These are phyloP conservation scores for Leucopsar rothschildi DNA, from an alignment of 2,113 vertebrate species.

Conservation along the genomic window DNA sequence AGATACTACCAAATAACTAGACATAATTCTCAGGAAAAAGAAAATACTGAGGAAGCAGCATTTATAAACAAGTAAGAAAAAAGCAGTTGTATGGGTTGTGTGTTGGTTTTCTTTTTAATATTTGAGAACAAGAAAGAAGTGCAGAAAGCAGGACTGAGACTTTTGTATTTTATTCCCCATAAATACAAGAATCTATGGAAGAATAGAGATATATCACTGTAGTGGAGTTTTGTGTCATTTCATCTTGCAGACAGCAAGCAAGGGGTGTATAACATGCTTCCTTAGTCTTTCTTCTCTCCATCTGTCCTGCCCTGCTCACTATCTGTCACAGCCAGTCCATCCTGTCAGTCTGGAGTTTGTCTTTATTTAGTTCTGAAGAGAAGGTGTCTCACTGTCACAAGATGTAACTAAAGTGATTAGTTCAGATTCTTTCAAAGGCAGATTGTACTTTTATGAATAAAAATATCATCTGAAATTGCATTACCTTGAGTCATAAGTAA, in stretches of 20 bases:
- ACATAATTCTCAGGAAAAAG: neutral
- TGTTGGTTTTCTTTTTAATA: neutral
- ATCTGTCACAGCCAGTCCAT: neutral
- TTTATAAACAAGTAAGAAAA: neutral
- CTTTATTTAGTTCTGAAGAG: neutral
- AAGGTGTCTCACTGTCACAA: neutral
- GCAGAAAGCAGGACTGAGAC: neutral
- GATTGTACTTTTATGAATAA: constrained; percentile 22
- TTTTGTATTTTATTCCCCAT: neutral
- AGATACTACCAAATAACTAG: neutral
- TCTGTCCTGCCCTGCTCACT: neutral
- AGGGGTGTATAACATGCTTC: neutral
- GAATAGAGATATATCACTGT: neutral
- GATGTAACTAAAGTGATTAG: neutral
- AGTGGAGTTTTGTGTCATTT: neutral
- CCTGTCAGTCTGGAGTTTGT: neutral
- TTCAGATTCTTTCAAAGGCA: constrained; percentile 9
- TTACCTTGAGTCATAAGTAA: constrained; percentile 19
- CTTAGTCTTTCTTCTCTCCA: neutral
- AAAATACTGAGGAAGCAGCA: neutral
- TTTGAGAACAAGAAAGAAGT: neutral
- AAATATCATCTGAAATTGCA: constrained; percentile 12
- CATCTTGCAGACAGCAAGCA: neutral
- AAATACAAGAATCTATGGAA: neutral
- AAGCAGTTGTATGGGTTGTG: neutral